phyloP scores from a whole-genome alignment of 2,113 vertebrate species.

The Pseudonaja textilis region DNA sequence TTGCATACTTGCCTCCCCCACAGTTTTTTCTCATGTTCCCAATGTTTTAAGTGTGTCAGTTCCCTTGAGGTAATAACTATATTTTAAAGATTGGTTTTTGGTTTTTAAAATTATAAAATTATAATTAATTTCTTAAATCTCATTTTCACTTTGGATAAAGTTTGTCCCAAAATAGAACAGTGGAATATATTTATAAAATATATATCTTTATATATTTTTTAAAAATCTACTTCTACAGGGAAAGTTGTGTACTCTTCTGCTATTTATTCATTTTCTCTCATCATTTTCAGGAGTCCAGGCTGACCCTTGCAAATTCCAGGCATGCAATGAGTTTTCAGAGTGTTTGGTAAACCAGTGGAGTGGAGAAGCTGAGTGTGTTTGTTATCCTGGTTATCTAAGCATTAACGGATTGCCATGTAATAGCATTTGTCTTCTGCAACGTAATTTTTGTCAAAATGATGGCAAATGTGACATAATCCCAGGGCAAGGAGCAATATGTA shows the following conservation, averaged over 20 bases:
- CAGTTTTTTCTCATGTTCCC: not conserved
- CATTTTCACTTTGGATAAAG: not conserved
- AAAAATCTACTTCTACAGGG: not conserved
- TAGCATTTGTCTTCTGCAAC: conserved; percentile 85
- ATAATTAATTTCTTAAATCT: not conserved
- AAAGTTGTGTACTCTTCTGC: not conserved
- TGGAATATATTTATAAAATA: not conserved
- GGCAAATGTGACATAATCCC: conserved; percentile 92
- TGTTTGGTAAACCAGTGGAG: conserved; percentile 87
- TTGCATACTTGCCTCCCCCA: not conserved
- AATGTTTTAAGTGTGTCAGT: not conserved
- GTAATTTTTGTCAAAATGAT: conserved; percentile 90
- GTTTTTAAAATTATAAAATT: not conserved
- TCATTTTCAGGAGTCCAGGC: conserved; percentile 81
- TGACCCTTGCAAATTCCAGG: conserved; percentile 94
- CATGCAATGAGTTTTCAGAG: conserved; percentile 89
- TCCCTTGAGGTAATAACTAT: not conserved
- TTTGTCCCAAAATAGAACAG: not conserved
- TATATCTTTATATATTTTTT: not conserved
- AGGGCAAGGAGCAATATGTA: conserved; percentile 92
- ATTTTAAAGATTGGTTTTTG: not conserved
- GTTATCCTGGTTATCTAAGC: conserved; percentile 86
- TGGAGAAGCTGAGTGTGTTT: conserved; percentile 89
- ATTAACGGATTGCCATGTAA: conserved; percentile 87
- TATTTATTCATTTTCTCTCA: conserved; percentile 1